Base-by-base conservation (phyloP, 2,113 vertebrate species). In the Trogon surrucura region DNA sequence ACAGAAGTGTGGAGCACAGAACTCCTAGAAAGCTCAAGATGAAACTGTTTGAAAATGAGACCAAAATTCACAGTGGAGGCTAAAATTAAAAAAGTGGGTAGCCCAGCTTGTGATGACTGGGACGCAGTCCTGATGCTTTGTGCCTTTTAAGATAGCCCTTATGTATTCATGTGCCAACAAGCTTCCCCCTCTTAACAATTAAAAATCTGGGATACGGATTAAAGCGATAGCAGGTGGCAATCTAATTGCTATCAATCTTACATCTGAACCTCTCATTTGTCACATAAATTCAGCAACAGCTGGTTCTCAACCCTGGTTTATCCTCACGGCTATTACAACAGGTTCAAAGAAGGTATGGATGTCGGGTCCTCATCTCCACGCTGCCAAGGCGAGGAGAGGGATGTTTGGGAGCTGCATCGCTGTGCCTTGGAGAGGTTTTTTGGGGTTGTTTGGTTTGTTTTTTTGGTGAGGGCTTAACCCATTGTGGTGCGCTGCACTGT, bases 151-250 rank as follows among this genome's bases (percentile, higher is more conserved):
- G 84, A 77, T 64, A 64, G 65, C 50, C 44, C 70, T 94, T 51
- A 30, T 27, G 29, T 69, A 80, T 93, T 94, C 79, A 58, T 95
- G 83, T 80, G 88, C 92, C 85, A 91, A 53, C n/a, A 91, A 41
- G 51, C 9, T 20, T 23, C 36, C 13, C n/a, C 29, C 47, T 13
- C 26, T 22, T 21, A 89, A 93, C 90, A 96, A 96, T 91, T 97
- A 95, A 91, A 93, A 96, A 94, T 91, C 80, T 2, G 41, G 82
- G 90, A 93, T 89, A 41, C 10, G 32, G 96, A 97, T 97, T 93
- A 96, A 96, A 97, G 96, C 29, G 11, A 89, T 95, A 93, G 96
- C 95, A 97, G 97, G 97, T 97, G 97, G 94, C 95, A 92, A 96
- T 96, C 67, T 97, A 97, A 98, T 97, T 96, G 94, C 91, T 89